Percentiles rank a stretch among this genome's conserved stretches.
Conservation (phyloP, 2,888 invertebrate genomes). For the Craniophora ligustri region DNA sequence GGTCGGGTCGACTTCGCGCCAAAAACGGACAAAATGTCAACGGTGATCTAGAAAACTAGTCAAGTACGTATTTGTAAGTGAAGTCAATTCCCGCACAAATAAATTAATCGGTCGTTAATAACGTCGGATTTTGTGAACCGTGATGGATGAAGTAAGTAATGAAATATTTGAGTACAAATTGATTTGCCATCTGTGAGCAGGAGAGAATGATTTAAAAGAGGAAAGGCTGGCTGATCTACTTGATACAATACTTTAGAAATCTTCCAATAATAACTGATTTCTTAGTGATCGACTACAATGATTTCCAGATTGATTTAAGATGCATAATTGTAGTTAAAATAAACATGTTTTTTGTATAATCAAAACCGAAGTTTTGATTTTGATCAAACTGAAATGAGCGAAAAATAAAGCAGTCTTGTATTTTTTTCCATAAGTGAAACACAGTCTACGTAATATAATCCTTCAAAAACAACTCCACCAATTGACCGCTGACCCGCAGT, state of each 20-base stretch:
- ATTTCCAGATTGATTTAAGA: no score
- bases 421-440: slow-evolving; percentile 16
- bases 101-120: slow-evolving; percentile 17
- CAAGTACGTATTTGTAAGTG: slow-evolving; percentile 28
- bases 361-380: no score
- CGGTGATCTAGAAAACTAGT: slow-evolving; percentile 33
- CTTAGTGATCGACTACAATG: no score
- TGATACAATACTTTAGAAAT: no score
- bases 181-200: not conserved
- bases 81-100: slow-evolving; percentile 3
- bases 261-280: no score
- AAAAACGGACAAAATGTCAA: slow-evolving; percentile 52
- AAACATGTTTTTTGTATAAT: no score
- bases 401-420: no score
- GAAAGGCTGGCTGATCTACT: no score
- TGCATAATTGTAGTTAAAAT: no score
- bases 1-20: slow-evolving; percentile 43
- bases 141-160: slow-evolving; percentile 13
- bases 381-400: no score
- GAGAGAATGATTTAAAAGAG: not conserved
- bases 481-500: slow-evolving; percentile 58
- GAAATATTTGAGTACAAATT: not conserved
- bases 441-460: slow-evolving; percentile 24
- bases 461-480: slow-evolving; percentile 41
- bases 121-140: slow-evolving; percentile 16